Evolutionary conservation across 2,113 vertebrate species (phyloP), one percentile per base, ranked within the genome.

Genomic region (Fulica atra): DNA sequence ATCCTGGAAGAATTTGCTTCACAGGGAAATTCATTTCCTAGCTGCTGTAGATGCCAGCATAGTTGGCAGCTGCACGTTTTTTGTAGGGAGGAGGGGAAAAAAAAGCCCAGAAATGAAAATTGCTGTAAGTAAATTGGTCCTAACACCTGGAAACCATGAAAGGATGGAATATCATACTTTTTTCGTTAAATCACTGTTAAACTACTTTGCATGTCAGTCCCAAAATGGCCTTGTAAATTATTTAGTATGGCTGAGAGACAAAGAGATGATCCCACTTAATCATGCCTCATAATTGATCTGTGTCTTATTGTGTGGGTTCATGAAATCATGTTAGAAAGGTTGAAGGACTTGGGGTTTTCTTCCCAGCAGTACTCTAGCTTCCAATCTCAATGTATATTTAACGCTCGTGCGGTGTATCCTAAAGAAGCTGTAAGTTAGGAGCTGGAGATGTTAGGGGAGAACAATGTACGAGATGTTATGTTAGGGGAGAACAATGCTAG

Each of bases 1-100:
- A 80, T 96, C 92, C 96, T 97, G 93, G 95, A 96, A 97, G 96
- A 98, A 97, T 96, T 94, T 87, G 93, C 93, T 97, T 98, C 89
- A 77, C 86, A 94, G 92, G 92, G 84, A 97, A 96, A 96, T 95
- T 95, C 0, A 6, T 96, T 98, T 98, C 96, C 90, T 93, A 93
- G 81, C 83, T 95, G 95, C 38, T 74, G 51, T 92, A 51, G 84
- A 85, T 93, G 95, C 97, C 96, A 97, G 87, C 70, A 28, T 72
- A 71, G 88, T 92, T 93, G 57, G 96, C 94, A 90, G 95, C 89
- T 88, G 91, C 65, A 92, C 81, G 51, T 92, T 93, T 87, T 87
- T 84, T 89, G 60, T 73, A 15, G 86, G 93, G 86, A 61, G 79
- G 68, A 89, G 82, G 80, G 31, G 11, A 80, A 91, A 76, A 31